Base-by-base conservation (phyloP, 2,113 vertebrate genomes). In the Fulmarus glacialis region DNA sequence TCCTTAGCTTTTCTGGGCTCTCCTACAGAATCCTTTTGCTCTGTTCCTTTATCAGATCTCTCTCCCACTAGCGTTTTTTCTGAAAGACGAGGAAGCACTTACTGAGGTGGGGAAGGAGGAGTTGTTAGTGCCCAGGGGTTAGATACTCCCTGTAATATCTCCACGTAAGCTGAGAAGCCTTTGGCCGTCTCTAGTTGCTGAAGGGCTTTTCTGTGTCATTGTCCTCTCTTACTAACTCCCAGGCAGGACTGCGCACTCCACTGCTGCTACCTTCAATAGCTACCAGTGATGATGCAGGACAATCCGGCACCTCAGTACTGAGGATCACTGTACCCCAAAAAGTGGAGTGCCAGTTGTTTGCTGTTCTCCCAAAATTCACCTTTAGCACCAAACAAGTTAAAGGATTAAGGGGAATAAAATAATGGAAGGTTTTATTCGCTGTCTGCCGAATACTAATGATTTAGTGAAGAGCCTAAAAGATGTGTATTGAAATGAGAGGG, bases 151-250 rank as follows among this genome's bases (percentile, higher is more conserved):
- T 52, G n/a, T n/a, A 14, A 1, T 13, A 42, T 42, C 60, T 72
- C 73, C 55, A 34, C 1, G 0, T 2, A 1, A 6, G 17, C 48
- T 1, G 2, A 66, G 52, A 56, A 67, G 23, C 85, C 52, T 72
- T 90, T 77, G 79, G 40, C 40, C 45, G 7, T 56, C 38, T 75
- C 43, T 29, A n/a, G n/a, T n/a, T 91, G 63, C 63, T 55, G 29
- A 70, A 66, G 29, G 79, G 38, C 23, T 93, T 72, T 50, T 73
- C 50, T 59, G 22, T 67, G 56, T 55, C 6, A 1, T 15, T 71
- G 5, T 63, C 60, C 40, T 56, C 32, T 70, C 29, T 29, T 23
- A 14, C 6, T 15, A 18, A 40, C 56, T 47, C n/a, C 17, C 62
- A n/a, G 34, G 36, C 63, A 72, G 58, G 52, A 36, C 67, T 50